These are phyloP conservation scores for Oreonectes daqikongensis DNA, from an alignment of 2,797 vertebrate species.

Conservation along the genomic window DNA sequence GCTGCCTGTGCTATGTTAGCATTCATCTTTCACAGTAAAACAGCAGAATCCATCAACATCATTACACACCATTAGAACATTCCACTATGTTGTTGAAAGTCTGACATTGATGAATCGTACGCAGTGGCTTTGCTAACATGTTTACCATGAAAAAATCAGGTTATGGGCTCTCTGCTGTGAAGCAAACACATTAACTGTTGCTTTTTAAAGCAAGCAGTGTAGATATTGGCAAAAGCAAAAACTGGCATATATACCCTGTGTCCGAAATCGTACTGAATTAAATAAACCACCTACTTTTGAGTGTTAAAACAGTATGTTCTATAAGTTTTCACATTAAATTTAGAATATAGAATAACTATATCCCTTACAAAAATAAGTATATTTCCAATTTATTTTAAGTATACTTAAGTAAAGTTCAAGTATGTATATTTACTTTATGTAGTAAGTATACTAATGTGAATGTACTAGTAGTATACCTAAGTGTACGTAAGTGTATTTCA, in stretches of 20 bases:
- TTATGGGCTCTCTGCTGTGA: background rate
- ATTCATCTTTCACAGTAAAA: conserved; percentile 17
- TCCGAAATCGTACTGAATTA: no score
- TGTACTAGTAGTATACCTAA: no score
- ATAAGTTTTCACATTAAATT: no score
- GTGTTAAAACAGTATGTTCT: no score
- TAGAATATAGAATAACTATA: no score
- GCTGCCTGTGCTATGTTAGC: conserved; percentile 48
- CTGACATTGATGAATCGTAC: background rate
- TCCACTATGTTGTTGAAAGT: background rate
- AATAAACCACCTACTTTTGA: no score
- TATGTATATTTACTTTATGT: no score
- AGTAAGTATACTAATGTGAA: no score
- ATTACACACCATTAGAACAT: background rate
- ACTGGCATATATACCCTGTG: background rate
- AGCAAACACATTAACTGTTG: background rate
- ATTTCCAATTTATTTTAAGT: no score
- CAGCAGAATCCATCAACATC: conserved; percentile 18
- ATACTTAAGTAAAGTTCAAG: no score
- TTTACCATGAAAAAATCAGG: conserved; percentile 8
- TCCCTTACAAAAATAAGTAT: no score
- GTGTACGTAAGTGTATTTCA: no score
- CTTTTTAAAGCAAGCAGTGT: conserved; percentile 28
- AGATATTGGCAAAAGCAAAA: conserved; percentile 28
- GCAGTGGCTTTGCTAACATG: background rate